Conservation (phyloP, 2,888 invertebrate species). For the Aporophyla nigra region DNA sequence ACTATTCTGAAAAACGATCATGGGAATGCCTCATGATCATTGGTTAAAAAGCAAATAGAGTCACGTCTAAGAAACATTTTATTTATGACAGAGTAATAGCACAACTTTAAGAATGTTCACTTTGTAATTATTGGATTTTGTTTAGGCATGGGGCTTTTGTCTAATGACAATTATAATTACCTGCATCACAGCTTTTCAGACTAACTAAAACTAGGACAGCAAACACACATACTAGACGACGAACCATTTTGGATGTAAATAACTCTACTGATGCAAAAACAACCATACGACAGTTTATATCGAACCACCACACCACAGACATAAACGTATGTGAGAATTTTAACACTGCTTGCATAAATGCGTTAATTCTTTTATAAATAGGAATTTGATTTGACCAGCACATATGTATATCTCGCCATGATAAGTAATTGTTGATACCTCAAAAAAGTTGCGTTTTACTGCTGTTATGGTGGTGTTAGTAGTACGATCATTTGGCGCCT, state of each 20-base stretch:
- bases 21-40: neutral
- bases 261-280: conserved; percentile 33
- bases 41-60: neutral
- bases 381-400: neutral
- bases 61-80: neutral
- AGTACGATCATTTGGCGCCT: neutral
- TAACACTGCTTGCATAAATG: conserved; percentile 26
- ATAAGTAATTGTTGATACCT: neutral
- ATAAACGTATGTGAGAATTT: conserved; percentile 49
- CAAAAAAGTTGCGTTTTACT: neutral
- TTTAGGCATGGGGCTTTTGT: neutral
- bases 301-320: neutral
- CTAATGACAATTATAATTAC: conserved; percentile 15
- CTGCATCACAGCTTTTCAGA: conserved; percentile 37
- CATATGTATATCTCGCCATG: neutral
- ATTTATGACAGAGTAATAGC: neutral
- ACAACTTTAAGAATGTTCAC: neutral
- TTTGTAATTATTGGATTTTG: neutral
- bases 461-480: neutral
- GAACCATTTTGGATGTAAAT: conserved; percentile 49
- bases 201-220: conserved; percentile 36
- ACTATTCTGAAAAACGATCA: neutral
- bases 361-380: conserved; percentile 43
- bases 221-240: conserved; percentile 30
- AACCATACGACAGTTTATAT: conserved; percentile 48